Evolutionary conservation across 2,797 vertebrate genomes (phyloP), one percentile per base, ranked within the genome.

Genomic region (Scleropages formosus): DNA sequence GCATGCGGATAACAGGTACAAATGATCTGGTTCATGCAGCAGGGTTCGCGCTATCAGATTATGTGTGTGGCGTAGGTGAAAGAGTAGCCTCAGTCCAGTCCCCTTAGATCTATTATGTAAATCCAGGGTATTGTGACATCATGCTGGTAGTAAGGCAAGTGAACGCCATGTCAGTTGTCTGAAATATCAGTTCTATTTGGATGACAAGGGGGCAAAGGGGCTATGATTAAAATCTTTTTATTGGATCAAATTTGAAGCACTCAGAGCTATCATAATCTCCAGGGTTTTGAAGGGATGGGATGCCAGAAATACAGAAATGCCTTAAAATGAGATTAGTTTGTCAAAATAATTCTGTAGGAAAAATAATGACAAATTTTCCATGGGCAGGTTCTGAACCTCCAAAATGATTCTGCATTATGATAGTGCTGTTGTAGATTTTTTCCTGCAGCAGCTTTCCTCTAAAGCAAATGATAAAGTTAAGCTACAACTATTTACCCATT

Each of bases 301-400:
- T 56, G 18, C 53, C 53, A 61, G 15, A 61, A 61, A 72, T 46
- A 47, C n/a, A 22, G 18, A 61, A 72, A 60, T 27, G 39, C 27
- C 71, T 20, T 46, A 39, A 44, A 60, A 72, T 72, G 53, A 51
- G 56, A 72, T 72, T 72, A n/a, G 4, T n/a, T 3, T 46, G 62
- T 27, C 7, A 13, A 64, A 64, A 64, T 27, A 26, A n/a, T 20
- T n/a, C 59, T 2, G n/a, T 1, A 61, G n/a, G 9, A 61, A 61
- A 61, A 61, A 18, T 8, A 18, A 18, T 8, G 15, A 56, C n/a
- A 56, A 56, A 18, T 18, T 56, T 12, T 56, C 53, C 18, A 11
- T 10, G 12, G 53, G 53, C 18, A 56, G 11, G 12, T 56, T 11
- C 11, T 56, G 10, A 56, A 56, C 31, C 6, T 2, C 31, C 31